These are phyloP conservation scores for Onychostruthus taczanowskii DNA, from an alignment of 2,113 vertebrate species.

Conservation along the genomic window DNA sequence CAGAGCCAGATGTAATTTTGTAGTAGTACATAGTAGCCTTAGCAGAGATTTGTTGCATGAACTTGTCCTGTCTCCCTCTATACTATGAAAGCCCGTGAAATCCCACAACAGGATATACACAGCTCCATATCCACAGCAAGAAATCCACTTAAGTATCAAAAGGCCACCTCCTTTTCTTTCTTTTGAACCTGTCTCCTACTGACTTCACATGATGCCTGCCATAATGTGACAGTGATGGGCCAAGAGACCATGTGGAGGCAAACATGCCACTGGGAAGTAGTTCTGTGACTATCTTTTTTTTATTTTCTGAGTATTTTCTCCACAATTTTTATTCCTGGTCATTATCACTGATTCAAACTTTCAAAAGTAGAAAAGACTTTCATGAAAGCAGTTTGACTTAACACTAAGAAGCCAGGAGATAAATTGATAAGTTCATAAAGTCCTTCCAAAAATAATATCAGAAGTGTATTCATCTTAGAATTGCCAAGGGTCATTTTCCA, in stretches of 20 bases:
- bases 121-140: neutral
- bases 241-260: neutral
- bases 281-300: neutral
- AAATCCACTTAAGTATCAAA: neutral
- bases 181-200: neutral
- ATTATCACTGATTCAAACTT: neutral
- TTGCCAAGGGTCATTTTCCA: neutral
- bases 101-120: neutral
- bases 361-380: neutral
- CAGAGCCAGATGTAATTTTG: neutral
- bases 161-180: neutral
- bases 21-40: neutral
- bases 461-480: neutral
- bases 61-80: neutral
- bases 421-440: neutral
- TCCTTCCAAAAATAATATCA: neutral
- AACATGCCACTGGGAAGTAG: neutral
- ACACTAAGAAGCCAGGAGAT: neutral
- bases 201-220: neutral
- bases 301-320: neutral
- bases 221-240: neutral
- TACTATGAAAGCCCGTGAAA: neutral
- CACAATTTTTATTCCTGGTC: neutral
- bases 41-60: neutral
- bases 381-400: neutral